A percentile compares a stretch with the other conserved stretches of the same genome.
Evolutionary conservation across 2,888 invertebrate genomes (phyloP).

Genomic region (Taphrorychus bicolor): DNA sequence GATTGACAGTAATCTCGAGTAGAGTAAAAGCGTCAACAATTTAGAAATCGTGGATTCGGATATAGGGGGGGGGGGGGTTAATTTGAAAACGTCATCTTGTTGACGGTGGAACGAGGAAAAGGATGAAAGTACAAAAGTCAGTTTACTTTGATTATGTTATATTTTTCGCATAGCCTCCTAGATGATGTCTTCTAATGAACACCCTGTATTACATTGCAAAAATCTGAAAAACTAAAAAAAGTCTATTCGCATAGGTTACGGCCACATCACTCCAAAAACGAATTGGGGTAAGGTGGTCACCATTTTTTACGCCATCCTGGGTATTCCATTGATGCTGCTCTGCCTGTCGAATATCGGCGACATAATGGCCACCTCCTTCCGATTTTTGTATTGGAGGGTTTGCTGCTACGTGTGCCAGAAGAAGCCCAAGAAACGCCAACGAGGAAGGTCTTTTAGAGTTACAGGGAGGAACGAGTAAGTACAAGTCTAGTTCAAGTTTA

Average conservation of each 20-base stretch:
- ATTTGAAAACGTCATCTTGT: too few relatives aligned
- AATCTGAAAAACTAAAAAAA: too few relatives aligned
- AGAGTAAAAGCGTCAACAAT: too few relatives aligned
- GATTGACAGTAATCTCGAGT: too few relatives aligned
- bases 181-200: too few relatives aligned
- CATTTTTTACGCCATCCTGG: constrained; percentile 94
- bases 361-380: constrained; percentile 92
- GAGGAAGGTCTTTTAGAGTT: constrained; percentile 55
- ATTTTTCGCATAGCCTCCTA: too few relatives aligned
- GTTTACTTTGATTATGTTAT: too few relatives aligned
- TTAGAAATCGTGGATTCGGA: too few relatives aligned
- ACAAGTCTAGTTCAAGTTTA: neutral
- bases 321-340: constrained; percentile 93
- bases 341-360: constrained; percentile 94
- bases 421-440: constrained; percentile 69
- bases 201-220: too few relatives aligned
- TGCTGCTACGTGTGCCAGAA: constrained; percentile 91
- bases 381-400: constrained; percentile 91
- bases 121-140: too few relatives aligned
- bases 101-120: too few relatives aligned
- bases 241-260: constrained; percentile 74
- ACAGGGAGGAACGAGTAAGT: constrained; percentile 33
- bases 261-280: constrained; percentile 94
- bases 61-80: too few relatives aligned
- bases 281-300: constrained; percentile 93